Base-by-base conservation (phyloP, 1,140 invertebrate genomes). In the Papilio glaucus region DNA sequence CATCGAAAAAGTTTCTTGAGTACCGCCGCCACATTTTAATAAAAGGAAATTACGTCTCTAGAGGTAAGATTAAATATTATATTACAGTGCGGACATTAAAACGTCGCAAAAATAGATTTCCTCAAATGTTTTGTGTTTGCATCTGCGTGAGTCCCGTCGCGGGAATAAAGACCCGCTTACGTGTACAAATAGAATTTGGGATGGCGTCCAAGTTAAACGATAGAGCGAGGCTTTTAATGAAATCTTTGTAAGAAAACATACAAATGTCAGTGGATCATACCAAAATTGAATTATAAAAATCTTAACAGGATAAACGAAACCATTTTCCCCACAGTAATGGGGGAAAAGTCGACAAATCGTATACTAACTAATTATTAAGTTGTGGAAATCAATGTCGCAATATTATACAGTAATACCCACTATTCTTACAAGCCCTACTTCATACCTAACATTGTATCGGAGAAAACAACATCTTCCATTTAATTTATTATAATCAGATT, bases 61-160 rank as follows among this genome's bases (percentile, higher is more conserved):
- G 10, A 13, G 3, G 9, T 13, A 57, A 26, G 9, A 26, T 24
- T 21, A 26, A 57, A 24, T 57, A 5, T 57, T 24, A 57, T 53
- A 53, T 57, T 24, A 33, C 6, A n/a, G n/a, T 33, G 0, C 10
- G 21, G 9, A 62, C 26, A 37, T 62, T 38, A 65, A 63, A 41
- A 65, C 62, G 9, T 21, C 39, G 37, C 37, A 39, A 65, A 65
- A 65, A 38, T 38, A 65, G 62, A 65, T 65, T 65, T 65, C 37
- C 39, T 65, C 37, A 65, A 65, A 65, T 65, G n/a, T 65, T 41
- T 65, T 65, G 37, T 65, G 62, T 65, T 65, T 65, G 37, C 62
- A 39, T 65, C 62, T 65, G 37, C 62, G 62, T 65, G 62, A 24
- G 62, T 37, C 18, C 18, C 33, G 45, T 53, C 45, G 18, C 37